Conservation (phyloP, 2,888 invertebrate genomes). For the Noctua janthina region DNA sequence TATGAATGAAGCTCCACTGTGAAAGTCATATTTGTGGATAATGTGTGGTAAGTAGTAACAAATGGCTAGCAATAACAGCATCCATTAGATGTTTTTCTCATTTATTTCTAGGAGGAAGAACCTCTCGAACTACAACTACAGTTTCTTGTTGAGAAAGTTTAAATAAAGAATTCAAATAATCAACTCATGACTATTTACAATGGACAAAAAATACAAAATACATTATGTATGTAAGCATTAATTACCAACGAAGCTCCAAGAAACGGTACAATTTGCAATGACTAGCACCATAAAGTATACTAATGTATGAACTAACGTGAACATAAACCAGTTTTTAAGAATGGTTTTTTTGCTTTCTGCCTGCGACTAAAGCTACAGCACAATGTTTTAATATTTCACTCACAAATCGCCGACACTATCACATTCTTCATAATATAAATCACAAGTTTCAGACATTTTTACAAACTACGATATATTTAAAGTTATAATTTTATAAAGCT, state of each 20-base stretch:
- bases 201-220: constrained; percentile 59
- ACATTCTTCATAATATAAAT: constrained; percentile 60
- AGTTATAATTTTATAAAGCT: constrained; percentile 24
- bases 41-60: constrained; percentile 24
- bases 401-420: constrained; percentile 67
- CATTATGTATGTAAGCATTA: constrained; percentile 64
- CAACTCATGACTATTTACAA: constrained; percentile 43
- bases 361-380: constrained; percentile 35
- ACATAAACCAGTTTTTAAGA: constrained; percentile 54
- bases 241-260: constrained; percentile 56
- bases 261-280: constrained; percentile 62
- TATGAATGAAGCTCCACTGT: constrained; percentile 47
- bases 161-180: constrained; percentile 50
- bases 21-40: constrained; percentile 57
- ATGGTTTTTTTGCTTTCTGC: constrained; percentile 16
- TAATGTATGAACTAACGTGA: constrained; percentile 53
- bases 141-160: constrained; percentile 52
- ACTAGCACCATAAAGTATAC: constrained; percentile 56
- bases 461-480: constrained; percentile 13
- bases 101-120: constrained; percentile 14
- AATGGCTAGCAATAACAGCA: constrained; percentile 27
- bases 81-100: constrained; percentile 28
- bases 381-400: constrained; percentile 58
- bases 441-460: constrained; percentile 55
- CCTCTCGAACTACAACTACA: constrained; percentile 26